Evolutionary conservation across 2,888 invertebrate genomes (phyloP).

Genomic region (Hypercompe scribonia): DNA sequence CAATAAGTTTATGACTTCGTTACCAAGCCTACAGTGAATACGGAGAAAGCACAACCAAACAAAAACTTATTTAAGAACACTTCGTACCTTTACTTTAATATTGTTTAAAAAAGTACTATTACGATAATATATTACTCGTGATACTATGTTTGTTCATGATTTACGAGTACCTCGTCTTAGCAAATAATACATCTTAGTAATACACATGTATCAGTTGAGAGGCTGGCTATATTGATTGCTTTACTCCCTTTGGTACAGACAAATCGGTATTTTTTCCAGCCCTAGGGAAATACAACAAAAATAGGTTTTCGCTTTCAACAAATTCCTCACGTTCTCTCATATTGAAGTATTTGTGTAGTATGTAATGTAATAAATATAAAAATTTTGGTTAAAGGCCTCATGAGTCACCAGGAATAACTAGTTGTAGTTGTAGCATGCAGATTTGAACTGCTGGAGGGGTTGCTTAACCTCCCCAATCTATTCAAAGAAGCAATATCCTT

Average conservation of each 20-base stretch:
- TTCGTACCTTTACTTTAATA: not conserved
- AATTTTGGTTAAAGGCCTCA: not conserved
- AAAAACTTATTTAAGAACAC: not conserved
- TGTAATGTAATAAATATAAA: not conserved
- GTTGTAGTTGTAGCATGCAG: not conserved
- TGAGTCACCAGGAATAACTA: not conserved
- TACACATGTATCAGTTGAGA: conserved; percentile 10
- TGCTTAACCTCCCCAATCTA: not conserved
- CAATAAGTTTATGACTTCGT: not conserved
- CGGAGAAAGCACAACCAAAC: not conserved
- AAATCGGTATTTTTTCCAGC: conserved; percentile 19
- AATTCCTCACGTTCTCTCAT: conserved; percentile 2
- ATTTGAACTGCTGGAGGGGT: not conserved
- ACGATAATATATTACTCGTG: not conserved
- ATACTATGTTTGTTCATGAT: not conserved
- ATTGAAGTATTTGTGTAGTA: not conserved
- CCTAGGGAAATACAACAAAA: conserved; percentile 25
- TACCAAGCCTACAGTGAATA: not conserved
- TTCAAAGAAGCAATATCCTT: no score
- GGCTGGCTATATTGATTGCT: conserved; percentile 16
- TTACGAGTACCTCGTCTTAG: not conserved
- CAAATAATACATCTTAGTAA: conserved; percentile 1
- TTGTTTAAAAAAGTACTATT: not conserved
- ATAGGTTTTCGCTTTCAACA: conserved; percentile 12
- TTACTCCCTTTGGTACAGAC: conserved; percentile 11